Base-by-base conservation (phyloP, 2,113 vertebrate genomes). In the Neomonachus schauinslandi region DNA sequence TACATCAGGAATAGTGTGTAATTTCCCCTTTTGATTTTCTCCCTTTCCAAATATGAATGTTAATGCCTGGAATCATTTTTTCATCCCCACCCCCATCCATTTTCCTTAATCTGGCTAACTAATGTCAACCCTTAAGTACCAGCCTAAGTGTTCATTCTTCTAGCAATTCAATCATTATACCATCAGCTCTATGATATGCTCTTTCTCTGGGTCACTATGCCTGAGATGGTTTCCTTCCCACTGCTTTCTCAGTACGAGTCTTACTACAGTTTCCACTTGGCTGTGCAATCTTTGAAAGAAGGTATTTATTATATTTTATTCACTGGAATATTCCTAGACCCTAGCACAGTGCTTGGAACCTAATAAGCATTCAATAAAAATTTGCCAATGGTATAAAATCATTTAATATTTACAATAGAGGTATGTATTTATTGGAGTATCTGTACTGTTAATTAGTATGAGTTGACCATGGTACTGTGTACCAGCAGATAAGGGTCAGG, bases 401-500 rank as follows among this genome's bases (percentile, higher is more conserved):
- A 21, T 49, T 86, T 65, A 65, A 71, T 92, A 9, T 10, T 46
- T 69, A 0, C 8, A 90, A 61, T 26, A 14, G 18, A 79, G 46
- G 1, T n/a, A 72, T 28, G 7, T 14, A 24, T 81, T 80, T 89
- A 63, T 71, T 42, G 90, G 12, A 65, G 3, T 12, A 49, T 74
- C 67, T 87, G 0, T 1, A 72, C 82, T 83, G 18, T 92, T 97
- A 63, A 83, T 92, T 79, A 84, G 79, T 95, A 61, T 42, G 86
- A 97, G 92, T n/a, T 51, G 65, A 88, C 63, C 42, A 33, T 72
- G 21, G 85, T 88, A 88, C 42, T 0, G 0, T 87, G 3, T 81
- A 93, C 53, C 89, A 98, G 97, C 59, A 97, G 94, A 80, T 72
- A 92, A 83, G 7, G 15, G 59, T 82, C 79, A 97, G 72, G 67